Base-by-base conservation (phyloP, 2,113 vertebrate species). In the Dasyurus viverrinus region DNA sequence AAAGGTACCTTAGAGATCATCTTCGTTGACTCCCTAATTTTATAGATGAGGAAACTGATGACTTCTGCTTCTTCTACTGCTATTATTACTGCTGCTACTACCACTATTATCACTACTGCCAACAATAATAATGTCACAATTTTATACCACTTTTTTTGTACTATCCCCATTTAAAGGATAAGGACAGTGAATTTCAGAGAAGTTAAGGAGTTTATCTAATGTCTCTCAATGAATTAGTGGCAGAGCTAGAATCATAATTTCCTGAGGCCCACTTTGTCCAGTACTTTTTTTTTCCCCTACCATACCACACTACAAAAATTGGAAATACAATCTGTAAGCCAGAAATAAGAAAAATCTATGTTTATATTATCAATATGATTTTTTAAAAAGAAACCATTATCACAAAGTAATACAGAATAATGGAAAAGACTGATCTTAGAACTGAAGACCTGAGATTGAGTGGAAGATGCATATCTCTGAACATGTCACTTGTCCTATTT, bases 151-250 rank as follows among this genome's bases (percentile, higher is more conserved):
- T 42, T 84, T 42, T 68, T 68, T 68, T 68, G 30, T 27, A 24
- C 54, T 4, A 24, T 46, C 0, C 30, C 14, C 2, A 8, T 46
- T 91, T 92, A 57, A 47, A 23, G 93, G 92, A 89, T 25, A 47
- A n/a, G 4, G 11, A 89, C 53, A 26, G 30, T 89, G 19, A 53
- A 52, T 14, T 54, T 47, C 2, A 42, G 8, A 19, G 6, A 0
- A 1, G 3, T 42, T 26, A 7, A 24, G 6, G n/a, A 0, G 5
- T 6, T 92, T 54, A 9, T 60, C 30, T 12, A 2, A 54, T 55
- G 36, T 27, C 19, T 14, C 8, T 0, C 36, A 54, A 26, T 23
- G 4, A 47, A 53, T 2, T 0, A 1, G 27, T 9, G 9, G 30
- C 3, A 5, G 42, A 91, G 0, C 1, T 53, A 42, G 12, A 54